phyloP scores from a whole-genome alignment of 2,888 invertebrate genomes.

The Coecobrya sp. region DNA sequence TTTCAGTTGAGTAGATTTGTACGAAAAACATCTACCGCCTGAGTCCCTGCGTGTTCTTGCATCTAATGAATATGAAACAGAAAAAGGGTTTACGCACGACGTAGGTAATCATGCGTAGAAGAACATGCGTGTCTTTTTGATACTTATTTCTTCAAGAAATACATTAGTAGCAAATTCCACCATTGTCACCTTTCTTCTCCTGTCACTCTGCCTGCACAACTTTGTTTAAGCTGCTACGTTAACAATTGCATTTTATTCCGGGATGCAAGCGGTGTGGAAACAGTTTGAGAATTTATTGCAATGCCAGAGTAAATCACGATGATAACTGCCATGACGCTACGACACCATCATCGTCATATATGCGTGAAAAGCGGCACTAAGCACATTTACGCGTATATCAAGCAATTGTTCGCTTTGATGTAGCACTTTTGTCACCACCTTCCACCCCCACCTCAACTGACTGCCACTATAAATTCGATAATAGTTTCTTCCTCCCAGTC shows the following conservation, averaged over 20 bases:
- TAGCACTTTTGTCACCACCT: neutral
- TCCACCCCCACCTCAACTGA: constrained; percentile 3
- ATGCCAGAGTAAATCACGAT: constrained; percentile 47
- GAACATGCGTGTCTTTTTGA: neutral
- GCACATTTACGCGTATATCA: no score
- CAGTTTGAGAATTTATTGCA: constrained; percentile 33
- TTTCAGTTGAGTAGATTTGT: no score
- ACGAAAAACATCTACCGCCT: no score
- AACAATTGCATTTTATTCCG: no score
- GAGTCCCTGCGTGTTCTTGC: no score
- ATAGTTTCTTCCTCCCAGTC: constrained; percentile 18
- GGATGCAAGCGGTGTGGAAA: neutral
- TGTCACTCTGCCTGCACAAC: constrained; percentile 12
- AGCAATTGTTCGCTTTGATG: no score
- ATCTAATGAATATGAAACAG: no score
- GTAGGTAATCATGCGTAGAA: neutral
- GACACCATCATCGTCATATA: constrained; percentile 21
- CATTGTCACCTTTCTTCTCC: neutral
- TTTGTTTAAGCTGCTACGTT: constrained; percentile 8
- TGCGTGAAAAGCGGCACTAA: constrained; percentile 7
- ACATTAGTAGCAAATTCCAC: neutral
- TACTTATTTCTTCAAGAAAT: neutral
- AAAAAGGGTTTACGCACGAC: no score
- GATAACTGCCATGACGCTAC: constrained; percentile 45
- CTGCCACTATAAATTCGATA: constrained; percentile 36